These are phyloP conservation scores for Leucosticte australis DNA, from an alignment of 2,113 vertebrate genomes.

Conservation along the genomic window DNA sequence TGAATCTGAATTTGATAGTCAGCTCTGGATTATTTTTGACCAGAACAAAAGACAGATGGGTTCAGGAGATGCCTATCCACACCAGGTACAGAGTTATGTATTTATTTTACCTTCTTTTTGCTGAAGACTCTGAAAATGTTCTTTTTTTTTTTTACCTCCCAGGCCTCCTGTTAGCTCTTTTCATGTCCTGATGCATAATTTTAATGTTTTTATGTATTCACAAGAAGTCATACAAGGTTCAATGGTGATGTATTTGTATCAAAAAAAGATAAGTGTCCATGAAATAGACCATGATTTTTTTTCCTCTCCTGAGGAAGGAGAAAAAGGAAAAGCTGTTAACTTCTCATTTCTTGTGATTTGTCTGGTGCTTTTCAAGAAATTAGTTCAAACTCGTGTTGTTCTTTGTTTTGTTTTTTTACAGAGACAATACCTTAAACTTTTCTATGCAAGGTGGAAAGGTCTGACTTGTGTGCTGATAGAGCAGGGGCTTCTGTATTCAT, in stretches of 20 bases:
- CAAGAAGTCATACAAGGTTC: not conserved
- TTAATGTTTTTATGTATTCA: not conserved
- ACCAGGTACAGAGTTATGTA: slow-evolving; percentile 82
- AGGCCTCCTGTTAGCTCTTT: not conserved
- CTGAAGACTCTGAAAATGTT: not conserved
- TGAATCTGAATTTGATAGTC: slow-evolving; percentile 98
- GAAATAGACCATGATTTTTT: not conserved
- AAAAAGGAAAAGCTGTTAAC: not conserved
- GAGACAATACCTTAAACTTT: not conserved
- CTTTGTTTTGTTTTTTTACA: not conserved
- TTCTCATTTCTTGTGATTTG: not conserved
- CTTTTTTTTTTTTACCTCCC: not conserved
- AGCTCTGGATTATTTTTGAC: slow-evolving; percentile 97
- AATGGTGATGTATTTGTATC: not conserved
- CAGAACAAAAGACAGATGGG: slow-evolving; percentile 97
- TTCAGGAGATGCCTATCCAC: slow-evolving; percentile 97
- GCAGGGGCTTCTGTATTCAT: not conserved
- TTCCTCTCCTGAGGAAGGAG: not conserved
- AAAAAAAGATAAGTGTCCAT: not conserved
- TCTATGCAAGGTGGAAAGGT: not conserved
- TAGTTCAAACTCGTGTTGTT: not conserved
- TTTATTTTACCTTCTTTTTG: not conserved
- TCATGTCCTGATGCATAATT: not conserved
- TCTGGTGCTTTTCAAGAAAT: not conserved
- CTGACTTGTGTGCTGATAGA: not conserved